Evolutionary conservation across 2,797 vertebrate genomes (phyloP).

Genomic region (Podarcis lilfordi): DNA sequence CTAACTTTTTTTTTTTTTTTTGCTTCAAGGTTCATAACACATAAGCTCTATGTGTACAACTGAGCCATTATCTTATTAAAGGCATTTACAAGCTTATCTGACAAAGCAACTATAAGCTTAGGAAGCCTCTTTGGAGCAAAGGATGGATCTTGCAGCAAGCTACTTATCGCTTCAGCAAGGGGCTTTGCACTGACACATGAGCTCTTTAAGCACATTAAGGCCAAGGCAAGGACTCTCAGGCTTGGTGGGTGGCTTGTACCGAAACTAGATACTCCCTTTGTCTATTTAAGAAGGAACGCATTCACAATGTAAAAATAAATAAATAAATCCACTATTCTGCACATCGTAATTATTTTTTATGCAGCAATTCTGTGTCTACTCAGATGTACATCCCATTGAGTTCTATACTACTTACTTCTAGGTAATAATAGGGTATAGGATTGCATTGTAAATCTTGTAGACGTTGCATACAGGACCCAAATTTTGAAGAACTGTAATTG

Average conservation of each 20-base stretch:
- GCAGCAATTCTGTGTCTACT: not conserved
- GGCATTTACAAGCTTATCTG: slow-evolving; percentile 35
- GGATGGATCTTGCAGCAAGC: slow-evolving; percentile 24
- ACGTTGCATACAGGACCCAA: too few species aligned
- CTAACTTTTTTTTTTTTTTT: not conserved
- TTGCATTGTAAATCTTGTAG: too few species aligned
- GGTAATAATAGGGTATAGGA: too few species aligned
- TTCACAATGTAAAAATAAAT: not conserved
- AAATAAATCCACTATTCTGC: not conserved
- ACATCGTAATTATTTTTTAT: not conserved
- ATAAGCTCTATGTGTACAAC: slow-evolving; percentile 29
- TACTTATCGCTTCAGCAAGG: slow-evolving; percentile 14
- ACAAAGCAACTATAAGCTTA: slow-evolving; percentile 20
- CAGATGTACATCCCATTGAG: not conserved
- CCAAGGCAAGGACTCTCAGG: not conserved
- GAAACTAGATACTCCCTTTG: not conserved
- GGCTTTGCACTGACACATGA: slow-evolving; percentile 9
- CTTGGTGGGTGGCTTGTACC: not conserved
- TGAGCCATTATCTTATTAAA: slow-evolving; percentile 37
- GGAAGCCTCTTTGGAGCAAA: slow-evolving; percentile 27
- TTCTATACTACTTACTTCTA: too few species aligned
- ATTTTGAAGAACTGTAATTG: too few species aligned
- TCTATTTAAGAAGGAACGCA: not conserved
- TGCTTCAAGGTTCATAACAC: slow-evolving; percentile 26
- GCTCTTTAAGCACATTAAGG: slow-evolving; percentile 17